These are phyloP conservation scores for Anhinga anhinga DNA, from an alignment of 2,113 vertebrate species.

Conservation along the genomic window DNA sequence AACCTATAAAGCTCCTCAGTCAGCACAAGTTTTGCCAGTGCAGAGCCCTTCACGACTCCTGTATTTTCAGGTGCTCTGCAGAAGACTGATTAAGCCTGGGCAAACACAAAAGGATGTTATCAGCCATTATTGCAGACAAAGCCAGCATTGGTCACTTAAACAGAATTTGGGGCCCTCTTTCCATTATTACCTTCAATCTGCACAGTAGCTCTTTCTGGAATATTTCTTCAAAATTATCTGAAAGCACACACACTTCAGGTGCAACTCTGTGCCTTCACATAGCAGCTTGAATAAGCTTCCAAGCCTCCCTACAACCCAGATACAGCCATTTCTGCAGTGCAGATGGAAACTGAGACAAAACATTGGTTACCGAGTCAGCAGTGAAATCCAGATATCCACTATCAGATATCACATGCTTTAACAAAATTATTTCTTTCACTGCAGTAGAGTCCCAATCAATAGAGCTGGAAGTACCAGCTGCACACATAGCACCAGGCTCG, in stretches of 20 bases:
- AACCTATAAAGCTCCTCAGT: not conserved
- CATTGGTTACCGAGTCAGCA: not conserved
- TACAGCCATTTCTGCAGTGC: not conserved
- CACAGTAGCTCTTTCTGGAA: not conserved
- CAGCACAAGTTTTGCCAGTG: not conserved
- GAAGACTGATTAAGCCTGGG: no score
- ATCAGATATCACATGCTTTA: accelerated
- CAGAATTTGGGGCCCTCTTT: not conserved
- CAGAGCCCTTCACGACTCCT: not conserved
- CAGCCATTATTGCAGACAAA: not conserved
- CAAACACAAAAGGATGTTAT: not conserved
- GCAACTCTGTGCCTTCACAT: accelerated
- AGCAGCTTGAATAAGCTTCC: accelerated
- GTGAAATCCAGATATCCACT: not conserved
- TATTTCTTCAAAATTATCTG: not conserved
- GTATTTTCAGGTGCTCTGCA: not conserved
- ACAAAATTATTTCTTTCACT: not conserved
- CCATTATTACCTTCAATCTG: not conserved
- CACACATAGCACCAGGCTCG: not conserved
- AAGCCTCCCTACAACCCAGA: not conserved
- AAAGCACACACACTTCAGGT: not conserved
- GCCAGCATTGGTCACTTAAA: not conserved
- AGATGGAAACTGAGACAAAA: not conserved
- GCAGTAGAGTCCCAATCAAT: not conserved
- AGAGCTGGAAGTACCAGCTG: no score